Evolutionary conservation across 2,888 invertebrate species (phyloP).

Genomic region (Rhamphomyia laevipes): DNA sequence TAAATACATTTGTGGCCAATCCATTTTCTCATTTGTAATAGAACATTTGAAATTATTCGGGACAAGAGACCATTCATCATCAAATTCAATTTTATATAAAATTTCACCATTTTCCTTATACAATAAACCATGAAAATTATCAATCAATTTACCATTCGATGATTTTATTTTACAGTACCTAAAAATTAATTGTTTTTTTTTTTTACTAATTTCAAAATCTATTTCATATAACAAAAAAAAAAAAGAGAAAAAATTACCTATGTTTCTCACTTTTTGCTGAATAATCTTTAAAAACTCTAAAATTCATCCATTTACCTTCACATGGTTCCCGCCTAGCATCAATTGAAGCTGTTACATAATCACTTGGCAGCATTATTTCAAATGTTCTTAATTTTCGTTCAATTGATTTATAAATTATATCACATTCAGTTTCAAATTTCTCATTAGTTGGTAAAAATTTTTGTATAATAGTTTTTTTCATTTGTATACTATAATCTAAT

Average conservation of each 20-base stretch:
- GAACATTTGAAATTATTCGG: not conserved
- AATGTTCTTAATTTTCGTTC: not conserved
- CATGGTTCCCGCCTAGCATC: not conserved
- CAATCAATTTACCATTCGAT: not conserved
- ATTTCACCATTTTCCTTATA: not conserved
- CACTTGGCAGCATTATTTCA: not conserved
- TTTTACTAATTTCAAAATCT: too few relatives aligned
- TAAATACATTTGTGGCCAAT: not conserved
- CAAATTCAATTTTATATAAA: not conserved
- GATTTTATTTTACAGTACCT: not conserved
- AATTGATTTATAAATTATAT: not conserved
- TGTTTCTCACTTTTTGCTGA: not conserved
- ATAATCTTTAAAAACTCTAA: not conserved
- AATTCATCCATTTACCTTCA: not conserved
- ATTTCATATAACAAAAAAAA: too few relatives aligned
- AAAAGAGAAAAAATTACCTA: not conserved
- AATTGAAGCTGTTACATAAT: not conserved
- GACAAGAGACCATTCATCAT: not conserved
- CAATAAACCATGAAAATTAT: not conserved
- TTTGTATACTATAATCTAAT: not conserved
- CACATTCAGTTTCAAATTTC: not conserved
- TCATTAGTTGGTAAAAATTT: not conserved
- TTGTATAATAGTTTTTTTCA: not conserved
- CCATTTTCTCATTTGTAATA: not conserved
- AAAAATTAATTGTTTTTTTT: not conserved